Evolutionary conservation across 2,797 vertebrate species (phyloP).

Genomic region (Silurus aristotelis): DNA sequence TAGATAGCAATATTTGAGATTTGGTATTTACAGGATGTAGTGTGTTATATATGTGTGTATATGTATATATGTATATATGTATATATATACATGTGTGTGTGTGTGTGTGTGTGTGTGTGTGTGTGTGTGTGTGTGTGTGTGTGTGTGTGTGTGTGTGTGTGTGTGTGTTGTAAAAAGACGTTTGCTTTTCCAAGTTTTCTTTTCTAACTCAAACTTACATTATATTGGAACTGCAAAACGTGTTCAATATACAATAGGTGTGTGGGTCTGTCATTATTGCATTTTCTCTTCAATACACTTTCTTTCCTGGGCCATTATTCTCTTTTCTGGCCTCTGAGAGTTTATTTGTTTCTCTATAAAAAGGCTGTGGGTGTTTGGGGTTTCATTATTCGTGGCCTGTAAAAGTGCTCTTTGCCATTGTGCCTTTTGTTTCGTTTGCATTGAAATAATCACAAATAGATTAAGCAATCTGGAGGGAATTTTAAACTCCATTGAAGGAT

Average conservation of each 20-base stretch:
- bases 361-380: constrained; percentile 38
- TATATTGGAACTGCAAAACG: not conserved
- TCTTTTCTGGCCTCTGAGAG: constrained; percentile 36
- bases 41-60: too few relatives aligned
- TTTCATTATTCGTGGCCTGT: constrained; percentile 39
- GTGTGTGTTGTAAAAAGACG: too few relatives aligned
- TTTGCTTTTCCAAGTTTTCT: not conserved
- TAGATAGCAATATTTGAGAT: not conserved
- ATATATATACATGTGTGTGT: too few relatives aligned
- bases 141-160: too few relatives aligned
- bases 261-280: constrained; percentile 25
- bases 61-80: too few relatives aligned
- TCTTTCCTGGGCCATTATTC: constrained; percentile 41
- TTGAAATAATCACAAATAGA: constrained; percentile 45
- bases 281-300: constrained; percentile 35
- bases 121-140: too few relatives aligned
- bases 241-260: constrained; percentile 31
- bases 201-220: constrained; percentile 11
- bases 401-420: constrained; percentile 29
- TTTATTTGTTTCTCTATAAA: constrained; percentile 35
- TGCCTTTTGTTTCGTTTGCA: constrained; percentile 41
- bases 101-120: too few relatives aligned
- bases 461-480: constrained; percentile 42
- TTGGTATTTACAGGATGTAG: too few relatives aligned
- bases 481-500: constrained; percentile 27